Evolutionary conservation across 2,797 vertebrate species (phyloP).

Genomic region (Trichosurus vulpecula): DNA sequence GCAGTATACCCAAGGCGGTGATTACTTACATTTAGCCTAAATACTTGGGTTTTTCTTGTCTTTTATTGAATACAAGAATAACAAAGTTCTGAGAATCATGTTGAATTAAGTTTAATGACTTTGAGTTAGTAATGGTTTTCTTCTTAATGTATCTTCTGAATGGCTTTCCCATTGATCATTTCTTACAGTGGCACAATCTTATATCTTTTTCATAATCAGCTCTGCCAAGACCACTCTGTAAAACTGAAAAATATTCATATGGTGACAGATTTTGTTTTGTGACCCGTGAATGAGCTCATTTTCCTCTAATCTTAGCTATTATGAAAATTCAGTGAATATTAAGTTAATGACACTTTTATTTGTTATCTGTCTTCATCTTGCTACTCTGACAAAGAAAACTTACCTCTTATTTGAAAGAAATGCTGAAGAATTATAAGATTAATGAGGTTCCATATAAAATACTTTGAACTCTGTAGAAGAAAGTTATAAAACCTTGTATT

Average conservation of each 20-base stretch:
- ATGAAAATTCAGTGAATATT: constrained; percentile 38
- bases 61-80: constrained; percentile 26
- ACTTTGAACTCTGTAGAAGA: constrained; percentile 24
- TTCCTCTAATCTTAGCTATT: constrained; percentile 30
- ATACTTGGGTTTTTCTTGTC: background rate
- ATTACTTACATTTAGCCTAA: background rate
- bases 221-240: constrained; percentile 8
- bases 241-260: constrained; percentile 28
- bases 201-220: background rate
- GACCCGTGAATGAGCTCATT: constrained; percentile 17
- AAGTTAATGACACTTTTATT: constrained; percentile 28
- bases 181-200: constrained; percentile 6
- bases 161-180: constrained; percentile 15
- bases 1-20: background rate
- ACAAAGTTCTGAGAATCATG: background rate
- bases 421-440: constrained; percentile 19
- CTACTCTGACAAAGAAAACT: constrained; percentile 25
- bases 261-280: constrained; percentile 11
- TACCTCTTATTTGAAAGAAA: constrained; percentile 5
- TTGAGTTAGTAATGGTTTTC: constrained; percentile 28
- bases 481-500: constrained; percentile 17
- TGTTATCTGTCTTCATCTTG: constrained; percentile 30
- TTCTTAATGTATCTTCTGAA: constrained; percentile 15
- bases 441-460: constrained; percentile 23
- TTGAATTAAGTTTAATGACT: constrained; percentile 27